These are phyloP conservation scores for Kryptolebias ocellatus DNA, from an alignment of 2,797 vertebrate genomes.

Conservation along the genomic window DNA sequence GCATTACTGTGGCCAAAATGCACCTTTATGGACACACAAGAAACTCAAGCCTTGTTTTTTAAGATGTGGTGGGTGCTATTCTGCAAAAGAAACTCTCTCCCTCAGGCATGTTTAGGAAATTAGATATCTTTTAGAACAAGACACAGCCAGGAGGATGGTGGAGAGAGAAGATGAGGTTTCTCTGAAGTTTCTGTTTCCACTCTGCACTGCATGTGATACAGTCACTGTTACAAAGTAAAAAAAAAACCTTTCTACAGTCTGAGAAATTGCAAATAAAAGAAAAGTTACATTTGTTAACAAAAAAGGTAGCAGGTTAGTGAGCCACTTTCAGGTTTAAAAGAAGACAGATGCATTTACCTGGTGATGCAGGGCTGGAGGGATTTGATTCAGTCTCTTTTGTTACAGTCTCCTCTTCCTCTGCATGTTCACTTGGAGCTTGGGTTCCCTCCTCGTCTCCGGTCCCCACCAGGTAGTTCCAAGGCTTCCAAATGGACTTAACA, in stretches of 20 bases:
- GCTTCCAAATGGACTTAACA: conserved; percentile 80
- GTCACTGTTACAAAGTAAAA: neutral
- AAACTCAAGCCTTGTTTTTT: neutral
- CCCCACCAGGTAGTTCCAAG: conserved; percentile 80
- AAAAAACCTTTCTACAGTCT: neutral
- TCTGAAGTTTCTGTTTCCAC: neutral
- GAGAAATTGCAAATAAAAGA: too few relatives aligned
- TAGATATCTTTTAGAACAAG: conserved; percentile 2
- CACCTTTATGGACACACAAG: neutral
- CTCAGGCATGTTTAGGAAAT: neutral
- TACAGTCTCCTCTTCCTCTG: conserved; percentile 18
- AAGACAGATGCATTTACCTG: conserved; percentile 39
- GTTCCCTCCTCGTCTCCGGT: conserved; percentile 47
- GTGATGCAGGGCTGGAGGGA: conserved; percentile 27
- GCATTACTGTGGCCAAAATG: neutral
- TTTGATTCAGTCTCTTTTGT: conserved; percentile 18
- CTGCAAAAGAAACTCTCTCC: neutral
- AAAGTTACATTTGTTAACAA: neutral
- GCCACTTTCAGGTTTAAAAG: neutral
- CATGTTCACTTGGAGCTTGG: conserved; percentile 20
- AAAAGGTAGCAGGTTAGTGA: neutral
- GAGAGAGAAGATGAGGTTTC: neutral
- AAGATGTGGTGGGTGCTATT: neutral
- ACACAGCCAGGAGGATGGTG: neutral
- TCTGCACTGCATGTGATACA: neutral